phyloP scores from a whole-genome alignment of 2,888 invertebrate species.

The Noctuana brunneofusca region DNA sequence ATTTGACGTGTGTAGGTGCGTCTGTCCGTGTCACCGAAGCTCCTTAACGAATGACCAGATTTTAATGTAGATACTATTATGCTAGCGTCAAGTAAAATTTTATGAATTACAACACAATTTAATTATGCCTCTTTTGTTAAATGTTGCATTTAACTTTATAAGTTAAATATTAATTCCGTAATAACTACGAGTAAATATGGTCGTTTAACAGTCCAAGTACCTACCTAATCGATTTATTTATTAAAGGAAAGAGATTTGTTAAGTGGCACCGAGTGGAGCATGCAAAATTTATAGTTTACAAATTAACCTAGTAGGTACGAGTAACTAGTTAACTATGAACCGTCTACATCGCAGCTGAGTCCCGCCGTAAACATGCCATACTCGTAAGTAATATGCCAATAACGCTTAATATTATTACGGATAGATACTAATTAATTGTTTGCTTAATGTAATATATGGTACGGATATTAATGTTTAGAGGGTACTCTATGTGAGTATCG shows the following conservation, averaged over 20 bases:
- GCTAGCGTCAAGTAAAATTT: no score
- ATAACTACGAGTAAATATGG: no score
- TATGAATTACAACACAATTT: no score
- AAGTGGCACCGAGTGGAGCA: not conserved
- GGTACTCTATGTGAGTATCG: not conserved
- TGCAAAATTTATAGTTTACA: conserved; percentile 27
- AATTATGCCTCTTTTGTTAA: no score
- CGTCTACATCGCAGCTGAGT: conserved; percentile 48
- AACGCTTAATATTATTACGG: conserved; percentile 25
- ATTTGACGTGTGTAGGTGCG: no score
- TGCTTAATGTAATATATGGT: conserved; percentile 22
- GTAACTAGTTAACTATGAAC: conserved; percentile 56
- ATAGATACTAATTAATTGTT: conserved; percentile 30
- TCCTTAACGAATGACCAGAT: no score
- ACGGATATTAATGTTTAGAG: conserved; percentile 7
- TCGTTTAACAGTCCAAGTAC: no score
- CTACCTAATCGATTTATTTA: not conserved
- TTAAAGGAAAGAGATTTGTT: not conserved
- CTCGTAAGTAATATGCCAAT: conserved; percentile 44
- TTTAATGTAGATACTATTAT: no score
- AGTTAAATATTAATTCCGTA: no score
- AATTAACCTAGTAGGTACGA: conserved; percentile 37
- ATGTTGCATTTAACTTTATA: no score
- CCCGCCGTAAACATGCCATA: conserved; percentile 47
- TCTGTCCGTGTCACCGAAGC: no score